These are phyloP conservation scores for Drosophila diplacantha DNA, from an alignment of 2,888 invertebrate genomes.

Conservation along the genomic window DNA sequence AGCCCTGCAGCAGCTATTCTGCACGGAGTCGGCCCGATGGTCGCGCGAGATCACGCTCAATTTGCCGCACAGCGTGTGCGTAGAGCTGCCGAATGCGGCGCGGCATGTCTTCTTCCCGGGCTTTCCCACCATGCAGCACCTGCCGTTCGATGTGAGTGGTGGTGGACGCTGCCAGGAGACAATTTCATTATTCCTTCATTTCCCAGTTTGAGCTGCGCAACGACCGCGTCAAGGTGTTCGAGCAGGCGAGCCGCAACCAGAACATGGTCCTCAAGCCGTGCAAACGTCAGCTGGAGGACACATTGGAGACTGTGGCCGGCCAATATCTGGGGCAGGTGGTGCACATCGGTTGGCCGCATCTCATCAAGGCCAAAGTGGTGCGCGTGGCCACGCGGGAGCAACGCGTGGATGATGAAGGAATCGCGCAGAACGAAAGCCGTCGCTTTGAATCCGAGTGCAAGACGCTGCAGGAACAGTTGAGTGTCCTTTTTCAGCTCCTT, in stretches of 20 bases:
- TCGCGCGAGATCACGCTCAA: conserved; percentile 61
- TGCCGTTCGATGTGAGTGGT: conserved; percentile 85
- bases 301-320: conserved; percentile 79
- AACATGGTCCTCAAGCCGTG: conserved; percentile 88
- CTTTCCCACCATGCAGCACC: conserved; percentile 93
- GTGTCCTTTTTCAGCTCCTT: conserved; percentile 21
- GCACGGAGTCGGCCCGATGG: conserved; percentile 68
- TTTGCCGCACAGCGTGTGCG: conserved; percentile 54
- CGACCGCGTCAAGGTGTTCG: conserved; percentile 91
- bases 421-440: conserved; percentile 50
- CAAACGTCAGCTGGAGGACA: conserved; percentile 74
- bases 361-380: conserved; percentile 87
- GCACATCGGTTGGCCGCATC: conserved; percentile 95
- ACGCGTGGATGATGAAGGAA: conserved; percentile 75
- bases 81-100: conserved; percentile 63
- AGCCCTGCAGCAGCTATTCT: conserved; percentile 75
- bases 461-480: conserved; percentile 72
- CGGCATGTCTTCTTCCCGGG: conserved; percentile 84
- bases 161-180: neutral
- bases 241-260: conserved; percentile 87
- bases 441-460: conserved; percentile 60
- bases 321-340: conserved; percentile 85
- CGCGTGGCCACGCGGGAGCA: conserved; percentile 61
- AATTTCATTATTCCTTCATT: neutral
- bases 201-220: conserved; percentile 82